Conservation (phyloP, 2,797 vertebrate species). For the Pyrrhura leucotis region DNA sequence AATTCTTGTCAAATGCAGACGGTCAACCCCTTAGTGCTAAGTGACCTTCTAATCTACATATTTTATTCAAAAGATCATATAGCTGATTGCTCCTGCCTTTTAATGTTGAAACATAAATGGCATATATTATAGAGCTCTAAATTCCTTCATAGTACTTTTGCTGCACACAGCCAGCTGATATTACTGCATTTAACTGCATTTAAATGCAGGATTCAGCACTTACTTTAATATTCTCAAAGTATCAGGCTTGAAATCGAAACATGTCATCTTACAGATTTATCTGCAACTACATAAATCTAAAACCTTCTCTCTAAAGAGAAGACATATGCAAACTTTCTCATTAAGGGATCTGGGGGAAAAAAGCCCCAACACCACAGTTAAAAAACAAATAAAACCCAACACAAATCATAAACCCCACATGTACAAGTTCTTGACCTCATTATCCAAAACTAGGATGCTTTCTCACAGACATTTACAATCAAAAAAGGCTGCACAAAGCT, state of each 20-base stretch:
- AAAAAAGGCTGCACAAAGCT: not conserved
- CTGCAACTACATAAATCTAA: conserved; percentile 24
- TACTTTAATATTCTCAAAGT: conserved; percentile 63
- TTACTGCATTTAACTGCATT: conserved; percentile 41
- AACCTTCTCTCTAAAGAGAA: not conserved
- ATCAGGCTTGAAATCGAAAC: conserved; percentile 64
- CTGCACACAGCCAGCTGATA: conserved; percentile 37
- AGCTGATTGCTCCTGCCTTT: conserved; percentile 71
- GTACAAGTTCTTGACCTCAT: not conserved
- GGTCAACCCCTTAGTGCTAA: conserved; percentile 74
- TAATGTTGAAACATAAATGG: conserved; percentile 74
- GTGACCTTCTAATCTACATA: conserved; percentile 80
- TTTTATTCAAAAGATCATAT: conserved; percentile 76
- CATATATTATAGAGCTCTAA: conserved; percentile 65
- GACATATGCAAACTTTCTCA: not conserved
- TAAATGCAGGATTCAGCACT: conserved; percentile 55
- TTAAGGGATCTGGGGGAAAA: not conserved
- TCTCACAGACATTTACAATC: not conserved
- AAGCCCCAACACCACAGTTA: not conserved
- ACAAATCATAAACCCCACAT: not conserved
- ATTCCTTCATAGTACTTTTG: conserved; percentile 50
- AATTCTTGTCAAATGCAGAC: conserved; percentile 74
- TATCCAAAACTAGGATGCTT: not conserved
- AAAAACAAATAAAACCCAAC: not conserved
- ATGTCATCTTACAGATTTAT: conserved; percentile 61